Evolutionary conservation across 2,797 vertebrate genomes (phyloP).

Genomic region (Anableps anableps): DNA sequence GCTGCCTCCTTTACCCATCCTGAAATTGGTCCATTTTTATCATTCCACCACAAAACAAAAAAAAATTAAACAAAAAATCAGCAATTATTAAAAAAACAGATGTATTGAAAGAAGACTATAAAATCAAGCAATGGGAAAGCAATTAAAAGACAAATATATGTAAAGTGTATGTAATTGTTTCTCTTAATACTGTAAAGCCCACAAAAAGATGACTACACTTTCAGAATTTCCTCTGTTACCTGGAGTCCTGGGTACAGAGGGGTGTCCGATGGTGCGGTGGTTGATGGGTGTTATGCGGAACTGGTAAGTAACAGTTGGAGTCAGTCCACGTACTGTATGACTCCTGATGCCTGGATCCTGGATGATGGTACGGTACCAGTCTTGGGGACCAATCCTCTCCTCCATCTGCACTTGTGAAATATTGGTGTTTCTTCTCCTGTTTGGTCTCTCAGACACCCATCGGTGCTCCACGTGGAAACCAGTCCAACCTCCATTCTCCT

Average conservation of each 20-base stretch:
- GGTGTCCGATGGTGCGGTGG: conserved; percentile 86
- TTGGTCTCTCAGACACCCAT: conserved; percentile 46
- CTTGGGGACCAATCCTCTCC: conserved; percentile 21
- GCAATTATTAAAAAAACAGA: not conserved
- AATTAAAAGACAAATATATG: conserved; percentile 77
- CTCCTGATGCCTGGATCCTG: conserved; percentile 81
- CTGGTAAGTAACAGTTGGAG: conserved; percentile 82
- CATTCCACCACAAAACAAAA: not conserved
- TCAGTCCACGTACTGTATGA: conserved; percentile 81
- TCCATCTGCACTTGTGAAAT: conserved; percentile 21
- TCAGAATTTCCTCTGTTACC: conserved; percentile 70
- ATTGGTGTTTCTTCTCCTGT: conserved; percentile 40
- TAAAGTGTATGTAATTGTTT: not conserved
- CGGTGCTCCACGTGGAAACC: conserved; percentile 87
- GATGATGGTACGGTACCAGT: conserved; percentile 82
- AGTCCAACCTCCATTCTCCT: conserved; percentile 77
- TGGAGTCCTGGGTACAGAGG: conserved; percentile 89
- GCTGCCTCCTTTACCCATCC: not conserved
- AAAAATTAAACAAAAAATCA: not conserved
- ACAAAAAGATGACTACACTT: not conserved
- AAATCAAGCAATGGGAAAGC: conserved; percentile 80
- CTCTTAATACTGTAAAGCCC: no score
- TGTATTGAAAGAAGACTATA: not conserved
- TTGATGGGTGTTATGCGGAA: conserved; percentile 89
- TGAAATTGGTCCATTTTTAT: not conserved